phyloP scores from a whole-genome alignment of 2,888 invertebrate genomes.

The Vandiemenella viatica region DNA sequence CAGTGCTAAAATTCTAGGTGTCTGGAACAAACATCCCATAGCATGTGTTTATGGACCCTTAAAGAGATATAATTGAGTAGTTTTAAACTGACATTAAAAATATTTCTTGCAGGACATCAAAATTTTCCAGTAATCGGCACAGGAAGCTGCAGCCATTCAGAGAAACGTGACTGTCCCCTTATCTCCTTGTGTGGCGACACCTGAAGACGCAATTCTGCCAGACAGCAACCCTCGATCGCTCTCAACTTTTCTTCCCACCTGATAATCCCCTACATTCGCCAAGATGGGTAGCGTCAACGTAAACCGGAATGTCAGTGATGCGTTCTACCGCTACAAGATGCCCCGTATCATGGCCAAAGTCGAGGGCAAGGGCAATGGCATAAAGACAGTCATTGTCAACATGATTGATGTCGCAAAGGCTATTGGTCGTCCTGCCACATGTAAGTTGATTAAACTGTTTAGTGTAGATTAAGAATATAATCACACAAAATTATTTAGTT shows the following conservation, averaged over 20 bases:
- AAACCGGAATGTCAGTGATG: constrained; percentile 93
- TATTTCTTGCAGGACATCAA: constrained; percentile 60
- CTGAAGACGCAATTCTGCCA: constrained; percentile 12
- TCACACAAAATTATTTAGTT: no score
- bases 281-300: constrained; percentile 87
- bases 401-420: constrained; percentile 99
- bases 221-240: not conserved
- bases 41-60: no score
- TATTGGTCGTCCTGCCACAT: constrained; percentile 90
- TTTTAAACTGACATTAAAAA: constrained; percentile 11
- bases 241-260: constrained; percentile 13
- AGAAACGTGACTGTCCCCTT: constrained; percentile 73
- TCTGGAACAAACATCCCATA: no score
- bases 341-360: constrained; percentile 96
- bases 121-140: constrained; percentile 94
- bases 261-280: constrained; percentile 17
- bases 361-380: constrained; percentile 98
- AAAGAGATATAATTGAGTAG: no score
- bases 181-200: not conserved
- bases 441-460: constrained; percentile 36
- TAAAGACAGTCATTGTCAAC: constrained; percentile 98
- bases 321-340: constrained; percentile 99
- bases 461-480: no score
- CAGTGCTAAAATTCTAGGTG: no score
- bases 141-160: constrained; percentile 92